These are phyloP conservation scores for Carcinoscorpius rotundicauda DNA, from an alignment of 1,140 invertebrate genomes.

Conservation along the genomic window DNA sequence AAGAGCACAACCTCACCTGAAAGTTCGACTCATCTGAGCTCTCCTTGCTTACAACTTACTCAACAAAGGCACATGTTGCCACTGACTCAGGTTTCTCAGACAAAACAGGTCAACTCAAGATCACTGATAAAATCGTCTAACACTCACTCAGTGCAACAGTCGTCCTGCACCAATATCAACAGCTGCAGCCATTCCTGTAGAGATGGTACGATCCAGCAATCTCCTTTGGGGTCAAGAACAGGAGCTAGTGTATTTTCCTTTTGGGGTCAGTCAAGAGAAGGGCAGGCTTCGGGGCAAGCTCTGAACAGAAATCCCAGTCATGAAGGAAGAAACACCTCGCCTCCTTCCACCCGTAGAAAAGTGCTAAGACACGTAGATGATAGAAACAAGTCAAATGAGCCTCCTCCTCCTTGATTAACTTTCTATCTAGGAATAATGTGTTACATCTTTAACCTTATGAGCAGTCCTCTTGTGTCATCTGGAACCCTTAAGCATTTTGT, in stretches of 20 bases:
- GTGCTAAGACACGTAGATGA: slow-evolving; percentile 22
- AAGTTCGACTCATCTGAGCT: background rate
- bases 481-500: no score
- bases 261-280: background rate
- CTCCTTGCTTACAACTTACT: background rate
- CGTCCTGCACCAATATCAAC: background rate
- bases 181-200: background rate
- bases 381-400: slow-evolving; percentile 25
- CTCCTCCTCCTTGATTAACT: slow-evolving; percentile 17
- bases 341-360: slow-evolving; percentile 21
- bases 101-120: background rate
- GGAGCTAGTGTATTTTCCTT: background rate
- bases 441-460: no score
- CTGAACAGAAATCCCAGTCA: slow-evolving; percentile 7
- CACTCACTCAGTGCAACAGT: background rate
- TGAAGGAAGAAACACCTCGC: slow-evolving; percentile 15
- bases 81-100: background rate
- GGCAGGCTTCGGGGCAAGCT: background rate
- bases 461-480: no score
- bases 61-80: background rate
- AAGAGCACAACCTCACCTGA: background rate
- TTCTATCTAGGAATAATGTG: no score
- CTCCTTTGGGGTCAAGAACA: background rate
- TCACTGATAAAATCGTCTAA: no score
- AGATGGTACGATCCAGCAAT: no score